Evolutionary conservation across 2,888 invertebrate species (phyloP).

Genomic region (Drosophila picticornis): DNA sequence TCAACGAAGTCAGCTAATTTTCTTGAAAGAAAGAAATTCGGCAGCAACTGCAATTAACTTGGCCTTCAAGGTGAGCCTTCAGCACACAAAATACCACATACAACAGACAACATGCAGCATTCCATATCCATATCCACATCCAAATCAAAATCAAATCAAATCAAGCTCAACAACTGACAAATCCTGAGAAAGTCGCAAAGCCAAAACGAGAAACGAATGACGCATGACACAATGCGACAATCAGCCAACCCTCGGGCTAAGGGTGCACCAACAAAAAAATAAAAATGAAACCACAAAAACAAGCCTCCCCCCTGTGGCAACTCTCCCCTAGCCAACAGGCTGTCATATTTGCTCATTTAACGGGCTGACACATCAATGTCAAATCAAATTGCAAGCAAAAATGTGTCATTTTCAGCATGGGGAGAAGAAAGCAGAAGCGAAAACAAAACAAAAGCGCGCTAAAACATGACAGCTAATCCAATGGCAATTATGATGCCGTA

Average conservation of each 20-base stretch:
- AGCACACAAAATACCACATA: neutral
- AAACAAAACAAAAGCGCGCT: constrained; percentile 49
- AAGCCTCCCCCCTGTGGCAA: constrained; percentile 19
- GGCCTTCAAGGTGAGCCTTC: constrained; percentile 45
- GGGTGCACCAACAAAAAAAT: constrained; percentile 31
- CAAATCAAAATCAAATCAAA: constrained; percentile 49
- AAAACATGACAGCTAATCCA: constrained; percentile 82
- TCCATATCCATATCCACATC: constrained; percentile 18
- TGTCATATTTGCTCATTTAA: constrained; percentile 82
- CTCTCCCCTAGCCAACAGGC: neutral
- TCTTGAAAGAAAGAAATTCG: constrained; percentile 21
- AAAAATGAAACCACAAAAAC: constrained; percentile 56
- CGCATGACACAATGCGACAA: constrained; percentile 59
- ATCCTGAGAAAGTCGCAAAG: constrained; percentile 74
- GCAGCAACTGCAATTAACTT: constrained; percentile 68
- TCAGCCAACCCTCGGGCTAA: constrained; percentile 51
- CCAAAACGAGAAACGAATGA: constrained; percentile 9
- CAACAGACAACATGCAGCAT: neutral
- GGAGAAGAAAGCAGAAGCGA: constrained; percentile 16
- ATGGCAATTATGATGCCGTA: constrained; percentile 77
- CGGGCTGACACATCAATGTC: constrained; percentile 84
- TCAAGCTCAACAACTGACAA: constrained; percentile 67
- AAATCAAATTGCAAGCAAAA: constrained; percentile 69
- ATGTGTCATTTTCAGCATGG: constrained; percentile 79
- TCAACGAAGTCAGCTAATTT: constrained; percentile 57